Base-by-base conservation (phyloP, 2,888 invertebrate species). In the Dicranocentrus wangi region DNA sequence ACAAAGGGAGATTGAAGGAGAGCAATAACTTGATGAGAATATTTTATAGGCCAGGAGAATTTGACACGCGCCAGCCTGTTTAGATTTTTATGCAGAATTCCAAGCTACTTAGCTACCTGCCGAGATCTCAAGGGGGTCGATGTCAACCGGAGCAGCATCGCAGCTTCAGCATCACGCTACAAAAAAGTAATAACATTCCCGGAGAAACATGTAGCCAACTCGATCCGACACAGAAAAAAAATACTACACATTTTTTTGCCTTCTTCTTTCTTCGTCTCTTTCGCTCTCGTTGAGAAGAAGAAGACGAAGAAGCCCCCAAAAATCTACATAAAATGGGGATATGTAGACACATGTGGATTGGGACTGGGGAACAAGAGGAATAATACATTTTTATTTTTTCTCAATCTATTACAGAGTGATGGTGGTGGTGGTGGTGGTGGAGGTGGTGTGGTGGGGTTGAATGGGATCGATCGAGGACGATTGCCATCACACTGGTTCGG, bases 51-150 rank as follows among this genome's bases (percentile, higher is more conserved):
- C 81, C 81, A 77, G 61, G 76, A 77, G 80, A 78, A 82, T 80
- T 82, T 84, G 85, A 85, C 85, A 84, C 83, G 84, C 83, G 85
- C 83, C 84, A 80, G 83, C 78, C 81, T 75, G 79, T 82, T 83
- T 72, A 83, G 79, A 85, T 76, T 81, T 82, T 79, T 84, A 86
- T 85, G 86, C 84, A 86, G 85, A 86, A 86, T 86, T 86, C 86
- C 85, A 78, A 78, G 82, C 82, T 82, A 82, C 82, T 77, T 76
- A 82, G 82, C 80, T 84, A 83, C 85, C 85, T 83, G 86, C 83
- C 42, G 84, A 70, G 84, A 86, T 84, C 86, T 85, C 82, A 85
- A 85, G 85, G 86, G 86, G 85, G 84, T 82, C 83, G 82, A 82
- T 86, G 86, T 86, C 86, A 86, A 84, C 84, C 82, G 82, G 83